phyloP scores from a whole-genome alignment of 2,888 invertebrate species.

The Mongoloraphidia duomilia region DNA sequence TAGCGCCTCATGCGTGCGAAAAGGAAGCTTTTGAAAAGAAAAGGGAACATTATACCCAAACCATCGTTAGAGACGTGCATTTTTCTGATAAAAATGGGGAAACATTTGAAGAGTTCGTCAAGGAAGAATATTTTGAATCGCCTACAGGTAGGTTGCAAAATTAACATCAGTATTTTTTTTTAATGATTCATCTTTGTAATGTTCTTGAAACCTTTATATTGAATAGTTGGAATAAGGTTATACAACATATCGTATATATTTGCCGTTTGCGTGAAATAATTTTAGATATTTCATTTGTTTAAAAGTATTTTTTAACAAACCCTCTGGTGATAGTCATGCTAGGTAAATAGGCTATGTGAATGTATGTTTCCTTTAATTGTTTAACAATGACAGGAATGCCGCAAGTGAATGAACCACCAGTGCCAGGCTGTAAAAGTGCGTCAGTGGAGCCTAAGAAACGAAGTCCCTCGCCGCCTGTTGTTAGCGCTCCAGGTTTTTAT shows the following conservation, averaged over 20 bases:
- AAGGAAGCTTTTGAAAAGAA: conserved; percentile 54
- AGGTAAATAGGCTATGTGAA: background rate
- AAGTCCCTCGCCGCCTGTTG: conserved; percentile 41
- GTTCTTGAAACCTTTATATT: no score
- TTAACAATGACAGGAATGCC: conserved; percentile 5
- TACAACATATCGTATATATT: no score
- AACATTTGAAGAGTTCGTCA: conserved; percentile 37
- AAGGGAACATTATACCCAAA: conserved; percentile 42
- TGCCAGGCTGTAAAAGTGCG: conserved; percentile 3
- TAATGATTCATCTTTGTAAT: background rate
- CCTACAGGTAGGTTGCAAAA: conserved; percentile 1
- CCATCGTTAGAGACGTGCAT: conserved; percentile 52
- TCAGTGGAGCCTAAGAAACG: conserved; percentile 19
- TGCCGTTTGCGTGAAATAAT: no score
- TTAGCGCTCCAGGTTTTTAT: conserved; percentile 30
- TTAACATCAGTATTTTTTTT: background rate
- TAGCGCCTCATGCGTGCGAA: conserved; percentile 49
- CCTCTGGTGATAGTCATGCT: conserved; percentile 7
- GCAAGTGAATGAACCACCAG: background rate
- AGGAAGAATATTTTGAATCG: conserved; percentile 26
- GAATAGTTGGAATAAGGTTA: no score
- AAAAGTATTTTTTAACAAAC: conserved; percentile 5
- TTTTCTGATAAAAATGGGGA: conserved; percentile 42
- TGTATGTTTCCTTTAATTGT: background rate
- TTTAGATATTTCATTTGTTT: no score